Conservation (phyloP, 1,140 invertebrate genomes). For the Samia ricini region DNA sequence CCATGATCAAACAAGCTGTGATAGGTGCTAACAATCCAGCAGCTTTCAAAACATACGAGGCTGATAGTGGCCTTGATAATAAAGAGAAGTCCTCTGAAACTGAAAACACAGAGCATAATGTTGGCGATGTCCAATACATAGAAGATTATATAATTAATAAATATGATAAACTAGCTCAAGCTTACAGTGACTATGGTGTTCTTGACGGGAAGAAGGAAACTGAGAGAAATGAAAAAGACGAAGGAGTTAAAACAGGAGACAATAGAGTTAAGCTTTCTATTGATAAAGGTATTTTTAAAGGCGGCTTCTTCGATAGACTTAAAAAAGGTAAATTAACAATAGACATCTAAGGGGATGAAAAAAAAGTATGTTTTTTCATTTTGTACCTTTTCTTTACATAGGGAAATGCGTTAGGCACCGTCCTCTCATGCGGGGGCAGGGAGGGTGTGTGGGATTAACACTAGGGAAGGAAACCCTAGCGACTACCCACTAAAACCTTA, state of each 20-base stretch:
- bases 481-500: no score
- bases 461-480: no score
- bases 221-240: slow-evolving; percentile 22
- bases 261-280: slow-evolving; percentile 20
- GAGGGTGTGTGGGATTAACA: no score
- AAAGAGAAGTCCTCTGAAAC: slow-evolving; percentile 26
- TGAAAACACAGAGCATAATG: slow-evolving; percentile 23
- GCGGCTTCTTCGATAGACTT: slow-evolving; percentile 8
- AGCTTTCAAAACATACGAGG: neutral
- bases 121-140: slow-evolving; percentile 53
- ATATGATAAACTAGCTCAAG: slow-evolving; percentile 57
- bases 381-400: no score
- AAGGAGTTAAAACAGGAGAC: slow-evolving; percentile 7
- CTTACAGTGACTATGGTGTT: slow-evolving; percentile 67
- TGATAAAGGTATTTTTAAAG: slow-evolving; percentile 1
- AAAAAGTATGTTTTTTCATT: no score
- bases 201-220: slow-evolving; percentile 42
- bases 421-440: no score
- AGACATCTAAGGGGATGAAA: no score
- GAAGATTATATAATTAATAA: slow-evolving; percentile 53
- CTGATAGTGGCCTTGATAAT: neutral
- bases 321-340: slow-evolving; percentile 25
- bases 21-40: slow-evolving; percentile 19
- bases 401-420: no score
- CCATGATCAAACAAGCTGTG: slow-evolving; percentile 47